Evolutionary conservation across 2,888 invertebrate genomes (phyloP), one percentile per base, ranked within the genome.

Genomic region (Ommatoiulus sabulosus): DNA sequence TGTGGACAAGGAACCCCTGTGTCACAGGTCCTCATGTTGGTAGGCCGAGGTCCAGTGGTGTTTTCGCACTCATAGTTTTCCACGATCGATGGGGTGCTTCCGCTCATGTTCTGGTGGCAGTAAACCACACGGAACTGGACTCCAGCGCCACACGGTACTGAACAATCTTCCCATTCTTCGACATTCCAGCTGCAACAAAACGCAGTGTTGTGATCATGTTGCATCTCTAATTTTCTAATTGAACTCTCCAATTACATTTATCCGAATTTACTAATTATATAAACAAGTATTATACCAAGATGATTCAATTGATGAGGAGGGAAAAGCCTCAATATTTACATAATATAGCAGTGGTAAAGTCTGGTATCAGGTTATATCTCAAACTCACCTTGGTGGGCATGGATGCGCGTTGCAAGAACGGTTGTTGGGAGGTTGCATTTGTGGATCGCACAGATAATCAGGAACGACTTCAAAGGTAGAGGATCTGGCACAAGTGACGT

Each of bases 151-250:
- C 98, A 98, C 2, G 95, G 95, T 90, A 95, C 95, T 84, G 96
- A 96, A 92, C 98, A 98, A 72, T 95, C 94, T 0, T 95, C 94
- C 98, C 98, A 98, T 80, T 94, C 94, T 3, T 95, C 95, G 87
- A 94, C 94, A 44, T 95, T 94, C 98, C 98, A 98, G 89, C 92
- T 92, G 88, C 44, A 72, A 44, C 3, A 44, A 86, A 86, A 86
- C 20, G 17, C 17, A 12, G 8, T 35, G 80, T 80, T 8, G 20
- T 0, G 35, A 17, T 80, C 80, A 72, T 80, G 52, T 17, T 52
- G 2, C 15, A 52, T 52, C 15, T 52, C 52, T 4, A 4, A 52
- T 52, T 52, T 52, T 52, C 1, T 17, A 2, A 4, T 52, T 35
- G 35, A 35, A 35, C 35, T 35, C 35, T 35, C 35, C 35, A 35